Percentiles rank a stretch among this genome's conserved stretches.
These are phyloP conservation scores for Dromococcyx pavoninus DNA, from an alignment of 2,797 vertebrate genomes.

Conservation along the genomic window DNA sequence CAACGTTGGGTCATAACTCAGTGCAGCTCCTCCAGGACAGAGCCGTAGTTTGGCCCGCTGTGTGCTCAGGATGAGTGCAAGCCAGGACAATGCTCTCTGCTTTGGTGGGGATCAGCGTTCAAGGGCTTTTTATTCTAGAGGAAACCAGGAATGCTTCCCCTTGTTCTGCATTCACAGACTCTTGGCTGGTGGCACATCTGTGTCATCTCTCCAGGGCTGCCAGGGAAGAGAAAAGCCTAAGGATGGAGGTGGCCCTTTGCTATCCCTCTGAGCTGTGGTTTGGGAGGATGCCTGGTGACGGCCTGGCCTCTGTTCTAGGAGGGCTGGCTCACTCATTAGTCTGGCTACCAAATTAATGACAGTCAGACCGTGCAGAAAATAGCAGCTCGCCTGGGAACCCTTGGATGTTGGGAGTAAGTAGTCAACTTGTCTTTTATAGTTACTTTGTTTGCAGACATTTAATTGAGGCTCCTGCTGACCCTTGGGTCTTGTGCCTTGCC, in stretches of 20 bases:
- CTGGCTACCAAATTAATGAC: neutral
- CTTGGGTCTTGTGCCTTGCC: neutral
- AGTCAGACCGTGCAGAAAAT: neutral
- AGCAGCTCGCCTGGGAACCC: neutral
- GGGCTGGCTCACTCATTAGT: neutral
- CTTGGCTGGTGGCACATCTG: neutral
- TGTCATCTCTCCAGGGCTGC: neutral
- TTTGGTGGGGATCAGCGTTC: neutral
- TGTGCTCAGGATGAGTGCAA: accelerated
- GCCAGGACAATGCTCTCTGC: neutral
- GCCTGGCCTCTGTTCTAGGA: neutral
- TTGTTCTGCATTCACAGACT: neutral
- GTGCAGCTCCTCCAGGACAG: neutral
- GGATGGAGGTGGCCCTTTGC: neutral
- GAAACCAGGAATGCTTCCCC: neutral
- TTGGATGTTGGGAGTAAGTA: neutral
- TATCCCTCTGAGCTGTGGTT: neutral
- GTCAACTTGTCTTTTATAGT: neutral
- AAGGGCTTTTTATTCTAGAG: neutral
- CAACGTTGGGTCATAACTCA: neutral
- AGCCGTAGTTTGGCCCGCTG: accelerated
- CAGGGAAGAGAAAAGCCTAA: neutral
- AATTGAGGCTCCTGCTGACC: neutral
- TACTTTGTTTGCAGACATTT: neutral
- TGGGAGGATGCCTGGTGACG: neutral